phyloP scores from a whole-genome alignment of 1,140 invertebrate genomes.

The Drosophila grimshawi region DNA sequence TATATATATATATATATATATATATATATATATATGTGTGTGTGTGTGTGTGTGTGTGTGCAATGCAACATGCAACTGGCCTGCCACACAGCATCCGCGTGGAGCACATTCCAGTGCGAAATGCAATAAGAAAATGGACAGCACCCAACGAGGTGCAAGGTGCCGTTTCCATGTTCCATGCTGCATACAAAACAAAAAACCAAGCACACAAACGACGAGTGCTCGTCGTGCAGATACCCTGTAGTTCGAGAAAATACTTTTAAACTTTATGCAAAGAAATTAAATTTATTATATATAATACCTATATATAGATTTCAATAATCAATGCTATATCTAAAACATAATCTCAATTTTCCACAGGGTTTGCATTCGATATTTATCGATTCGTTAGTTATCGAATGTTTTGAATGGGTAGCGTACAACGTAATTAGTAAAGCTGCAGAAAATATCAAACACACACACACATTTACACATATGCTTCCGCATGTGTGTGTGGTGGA shows the following conservation, averaged over 20 bases:
- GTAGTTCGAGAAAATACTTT: too few species aligned
- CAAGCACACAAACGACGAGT: background rate
- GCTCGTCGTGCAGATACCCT: too few species aligned
- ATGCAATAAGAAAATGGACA: constrained; percentile 48
- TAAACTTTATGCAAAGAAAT: too few species aligned
- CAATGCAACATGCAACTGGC: constrained; percentile 73
- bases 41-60: constrained; percentile 3
- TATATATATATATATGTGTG: background rate
- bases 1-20: background rate
- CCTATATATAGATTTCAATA: too few species aligned
- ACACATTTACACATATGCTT: background rate
- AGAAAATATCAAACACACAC: background rate
- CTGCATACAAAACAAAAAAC: constrained; percentile 22
- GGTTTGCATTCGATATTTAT: too few species aligned
- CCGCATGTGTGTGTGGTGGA: constrained; percentile 6
- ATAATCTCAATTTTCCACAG: too few species aligned
- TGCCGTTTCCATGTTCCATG: constrained; percentile 53
- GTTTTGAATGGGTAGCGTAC: too few species aligned
- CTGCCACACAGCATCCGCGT: constrained; percentile 28
- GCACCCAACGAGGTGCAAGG: constrained; percentile 39
- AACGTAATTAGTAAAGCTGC: constrained; percentile 6
- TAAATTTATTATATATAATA: too few species aligned
- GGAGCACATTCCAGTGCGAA: constrained; percentile 65
- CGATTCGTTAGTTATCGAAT: too few species aligned
- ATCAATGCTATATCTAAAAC: too few species aligned